Evolutionary conservation across 2,888 invertebrate species (phyloP).

Genomic region (Mermis nigrescens): DNA sequence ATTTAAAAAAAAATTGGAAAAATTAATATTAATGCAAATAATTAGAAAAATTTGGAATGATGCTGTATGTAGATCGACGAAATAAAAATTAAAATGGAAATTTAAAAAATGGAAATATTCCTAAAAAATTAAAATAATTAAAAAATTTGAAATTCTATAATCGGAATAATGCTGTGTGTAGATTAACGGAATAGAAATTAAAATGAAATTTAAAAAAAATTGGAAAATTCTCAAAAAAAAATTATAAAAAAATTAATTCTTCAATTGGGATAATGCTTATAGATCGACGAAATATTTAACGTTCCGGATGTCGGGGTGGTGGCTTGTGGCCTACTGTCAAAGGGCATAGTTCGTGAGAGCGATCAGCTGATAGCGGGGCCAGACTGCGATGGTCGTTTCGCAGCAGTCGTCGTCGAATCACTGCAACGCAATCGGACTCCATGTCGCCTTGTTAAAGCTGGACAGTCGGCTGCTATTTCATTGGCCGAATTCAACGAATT

Average conservation of each 20-base stretch:
- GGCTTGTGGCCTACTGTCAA: slow-evolving; percentile 42
- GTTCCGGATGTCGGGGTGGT: slow-evolving; percentile 42
- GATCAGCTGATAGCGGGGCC: slow-evolving; percentile 40
- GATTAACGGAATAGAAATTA: no score
- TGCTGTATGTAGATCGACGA: no score
- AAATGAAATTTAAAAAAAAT: no score
- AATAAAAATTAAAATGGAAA: no score
- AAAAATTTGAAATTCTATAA: no score
- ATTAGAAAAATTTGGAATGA: no score
- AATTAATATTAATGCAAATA: no score
- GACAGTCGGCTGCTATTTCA: slow-evolving; percentile 68
- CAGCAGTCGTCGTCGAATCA: slow-evolving; percentile 54
- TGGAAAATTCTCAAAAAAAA: background rate
- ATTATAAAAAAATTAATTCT: background rate
- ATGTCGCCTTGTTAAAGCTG: slow-evolving; percentile 63
- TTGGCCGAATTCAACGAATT: slow-evolving; percentile 38
- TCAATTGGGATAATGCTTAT: slow-evolving; percentile 41
- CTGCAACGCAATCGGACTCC: slow-evolving; percentile 80
- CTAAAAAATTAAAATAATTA: no score
- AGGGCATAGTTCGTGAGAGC: slow-evolving; percentile 67
- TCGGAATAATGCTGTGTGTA: no score
- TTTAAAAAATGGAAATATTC: no score
- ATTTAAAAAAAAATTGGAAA: no score
- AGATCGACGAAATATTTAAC: slow-evolving; percentile 62
- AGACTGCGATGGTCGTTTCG: slow-evolving; percentile 43